Evolutionary conservation across 2,797 vertebrate species (phyloP).

Genomic region (Fistularia commersonii): DNA sequence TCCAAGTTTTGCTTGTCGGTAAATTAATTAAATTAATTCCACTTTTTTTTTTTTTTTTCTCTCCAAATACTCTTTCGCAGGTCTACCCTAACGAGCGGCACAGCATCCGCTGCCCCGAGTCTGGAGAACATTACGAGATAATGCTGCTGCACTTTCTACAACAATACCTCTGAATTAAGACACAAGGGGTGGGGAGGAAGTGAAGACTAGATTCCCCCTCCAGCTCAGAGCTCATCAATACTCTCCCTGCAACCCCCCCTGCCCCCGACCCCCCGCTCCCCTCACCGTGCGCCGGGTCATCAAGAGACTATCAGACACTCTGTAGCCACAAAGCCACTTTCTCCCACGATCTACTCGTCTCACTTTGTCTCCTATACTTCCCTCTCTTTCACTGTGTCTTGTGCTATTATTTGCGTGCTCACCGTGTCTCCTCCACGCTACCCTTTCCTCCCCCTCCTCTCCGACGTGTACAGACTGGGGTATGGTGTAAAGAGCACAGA

Average conservation of each 20-base stretch:
- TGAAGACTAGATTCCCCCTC: constrained; percentile 32
- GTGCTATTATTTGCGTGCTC: constrained; percentile 26
- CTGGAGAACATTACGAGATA: constrained; percentile 98
- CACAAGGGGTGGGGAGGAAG: constrained; percentile 24
- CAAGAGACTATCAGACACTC: constrained; percentile 20
- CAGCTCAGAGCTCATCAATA: constrained; percentile 24
- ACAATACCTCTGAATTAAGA: constrained; percentile 89
- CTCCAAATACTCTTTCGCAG: constrained; percentile 49
- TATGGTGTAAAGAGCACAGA: constrained; percentile 35
- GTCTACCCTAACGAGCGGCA: constrained; percentile 98
- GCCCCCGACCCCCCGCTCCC: neutral
- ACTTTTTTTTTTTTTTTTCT: neutral
- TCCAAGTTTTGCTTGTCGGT: too few species aligned
- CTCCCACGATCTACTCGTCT: constrained; percentile 25
- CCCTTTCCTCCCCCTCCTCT: neutral
- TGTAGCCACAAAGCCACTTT: constrained; percentile 24
- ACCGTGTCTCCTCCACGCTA: constrained; percentile 6
- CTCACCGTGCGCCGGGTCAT: constrained; percentile 1
- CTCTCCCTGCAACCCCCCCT: constrained; percentile 4
- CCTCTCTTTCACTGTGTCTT: constrained; percentile 21
- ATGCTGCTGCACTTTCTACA: constrained; percentile 99
- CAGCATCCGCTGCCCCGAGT: constrained; percentile 98
- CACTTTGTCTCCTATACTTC: constrained; percentile 17
- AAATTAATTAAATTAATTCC: too few species aligned
- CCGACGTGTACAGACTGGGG: constrained; percentile 40